Percentiles rank a stretch among this genome's conserved stretches.
These are phyloP conservation scores for Fragariocoptes setiger DNA, from an alignment of 1,140 invertebrate genomes.

Conservation along the genomic window DNA sequence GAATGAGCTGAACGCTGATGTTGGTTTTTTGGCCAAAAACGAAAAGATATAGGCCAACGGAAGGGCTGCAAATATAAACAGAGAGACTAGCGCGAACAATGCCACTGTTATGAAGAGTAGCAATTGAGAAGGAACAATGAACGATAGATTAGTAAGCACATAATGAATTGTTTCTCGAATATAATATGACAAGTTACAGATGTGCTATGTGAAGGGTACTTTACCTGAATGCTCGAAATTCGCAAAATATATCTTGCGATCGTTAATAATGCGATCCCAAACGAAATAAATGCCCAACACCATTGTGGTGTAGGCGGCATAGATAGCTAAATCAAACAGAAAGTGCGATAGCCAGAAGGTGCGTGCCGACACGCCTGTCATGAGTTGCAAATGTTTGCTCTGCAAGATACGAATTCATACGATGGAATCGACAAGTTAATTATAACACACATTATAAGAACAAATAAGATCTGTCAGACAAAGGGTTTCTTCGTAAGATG, in stretches of 20 bases:
- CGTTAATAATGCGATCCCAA: not conserved
- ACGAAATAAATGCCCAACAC: constrained; percentile 8
- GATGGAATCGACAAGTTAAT: too few species aligned
- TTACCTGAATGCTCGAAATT: not conserved
- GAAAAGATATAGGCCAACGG: constrained; percentile 10
- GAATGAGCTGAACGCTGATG: constrained; percentile 7
- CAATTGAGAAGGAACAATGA: too few species aligned
- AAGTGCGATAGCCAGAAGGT: constrained; percentile 10
- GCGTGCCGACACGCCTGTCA: constrained; percentile 9
- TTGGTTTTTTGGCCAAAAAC: constrained; percentile 6
- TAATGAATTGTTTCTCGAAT: too few species aligned
- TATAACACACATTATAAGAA: constrained; percentile 3
- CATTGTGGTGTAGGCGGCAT: constrained; percentile 4
- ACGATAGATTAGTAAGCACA: too few species aligned
- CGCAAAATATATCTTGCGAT: not conserved
- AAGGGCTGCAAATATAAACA: constrained; percentile 9
- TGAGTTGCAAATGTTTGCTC: constrained; percentile 11
- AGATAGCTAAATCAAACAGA: constrained; percentile 7
- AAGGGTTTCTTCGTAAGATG: not conserved
- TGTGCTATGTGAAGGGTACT: too few species aligned
- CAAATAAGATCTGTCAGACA: constrained; percentile 1
- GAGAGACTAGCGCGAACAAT: constrained; percentile 4
- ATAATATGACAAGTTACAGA: too few species aligned
- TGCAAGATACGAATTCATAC: not conserved
- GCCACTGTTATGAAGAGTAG: not conserved